These are phyloP conservation scores for Hydroisotoma schaefferi DNA, from an alignment of 2,888 invertebrate species.

Conservation along the genomic window DNA sequence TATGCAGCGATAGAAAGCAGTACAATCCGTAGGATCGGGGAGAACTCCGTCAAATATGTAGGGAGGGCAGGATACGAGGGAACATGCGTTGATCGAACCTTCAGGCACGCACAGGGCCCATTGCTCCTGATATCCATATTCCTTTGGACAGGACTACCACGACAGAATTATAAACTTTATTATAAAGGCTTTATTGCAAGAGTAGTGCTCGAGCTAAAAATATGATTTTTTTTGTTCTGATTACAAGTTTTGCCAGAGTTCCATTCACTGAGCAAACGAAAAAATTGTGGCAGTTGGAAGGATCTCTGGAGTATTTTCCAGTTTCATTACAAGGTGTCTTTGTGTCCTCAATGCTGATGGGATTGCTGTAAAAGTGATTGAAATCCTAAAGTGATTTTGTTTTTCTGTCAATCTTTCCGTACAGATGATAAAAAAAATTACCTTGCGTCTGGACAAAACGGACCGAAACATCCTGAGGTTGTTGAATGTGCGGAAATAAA, in stretches of 20 bases:
- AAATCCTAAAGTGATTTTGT: too few species aligned
- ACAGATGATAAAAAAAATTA: too few species aligned
- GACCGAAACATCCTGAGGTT: too few species aligned
- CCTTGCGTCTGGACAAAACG: too few species aligned
- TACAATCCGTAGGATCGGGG: slow-evolving; percentile 6
- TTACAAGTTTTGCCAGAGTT: background rate
- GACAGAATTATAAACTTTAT: too few species aligned
- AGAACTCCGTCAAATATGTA: slow-evolving; percentile 13
- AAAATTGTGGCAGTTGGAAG: slow-evolving; percentile 1
- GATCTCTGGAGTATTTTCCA: background rate
- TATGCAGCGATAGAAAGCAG: background rate
- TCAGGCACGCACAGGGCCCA: slow-evolving; percentile 8
- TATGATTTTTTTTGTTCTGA: too few species aligned
- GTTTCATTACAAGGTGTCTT: slow-evolving; percentile 1
- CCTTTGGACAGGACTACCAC: background rate
- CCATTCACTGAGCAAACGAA: background rate
- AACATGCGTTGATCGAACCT: background rate
- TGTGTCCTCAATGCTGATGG: background rate
- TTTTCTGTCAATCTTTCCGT: too few species aligned
- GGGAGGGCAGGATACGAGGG: background rate
- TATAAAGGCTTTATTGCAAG: too few species aligned
- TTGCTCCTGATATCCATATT: slow-evolving; percentile 2
- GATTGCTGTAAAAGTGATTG: background rate
- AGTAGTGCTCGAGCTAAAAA: too few species aligned
- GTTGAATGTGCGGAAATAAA: too few species aligned